Evolutionary conservation across 2,113 vertebrate genomes (phyloP).

Genomic region (Grantiella picta): DNA sequence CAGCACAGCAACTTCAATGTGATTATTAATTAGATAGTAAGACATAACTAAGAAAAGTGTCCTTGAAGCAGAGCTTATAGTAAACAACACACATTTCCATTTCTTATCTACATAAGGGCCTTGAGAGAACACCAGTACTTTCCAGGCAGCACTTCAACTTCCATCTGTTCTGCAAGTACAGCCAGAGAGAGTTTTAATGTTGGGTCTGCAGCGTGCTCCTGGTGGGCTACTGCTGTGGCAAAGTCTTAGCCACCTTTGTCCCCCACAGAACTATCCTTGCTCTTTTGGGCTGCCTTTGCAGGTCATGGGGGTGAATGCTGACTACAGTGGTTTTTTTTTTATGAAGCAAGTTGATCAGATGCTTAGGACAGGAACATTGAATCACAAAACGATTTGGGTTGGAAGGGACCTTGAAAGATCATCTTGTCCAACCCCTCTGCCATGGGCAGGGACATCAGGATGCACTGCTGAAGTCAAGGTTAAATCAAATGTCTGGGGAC

Average conservation of each 20-base stretch:
- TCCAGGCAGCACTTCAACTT: background rate
- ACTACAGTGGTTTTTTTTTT: background rate
- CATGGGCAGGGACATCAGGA: background rate
- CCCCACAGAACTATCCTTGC: background rate
- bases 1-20: background rate
- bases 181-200: background rate
- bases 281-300: background rate
- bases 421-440: background rate
- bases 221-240: background rate
- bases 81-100: background rate
- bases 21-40: background rate
- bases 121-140: background rate
- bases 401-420: background rate
- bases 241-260: background rate
- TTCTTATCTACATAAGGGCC: background rate
- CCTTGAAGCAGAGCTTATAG: background rate
- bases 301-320: background rate
- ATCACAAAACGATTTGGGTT: background rate
- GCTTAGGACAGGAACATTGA: background rate
- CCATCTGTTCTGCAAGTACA: background rate
- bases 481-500: background rate
- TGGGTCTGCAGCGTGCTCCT: fast-evolving
- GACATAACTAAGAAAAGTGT: background rate
- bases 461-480: background rate
- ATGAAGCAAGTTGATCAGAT: background rate